Evolutionary conservation across 2,888 invertebrate species (phyloP).

Genomic region (Prosopocoilus inquinatus): DNA sequence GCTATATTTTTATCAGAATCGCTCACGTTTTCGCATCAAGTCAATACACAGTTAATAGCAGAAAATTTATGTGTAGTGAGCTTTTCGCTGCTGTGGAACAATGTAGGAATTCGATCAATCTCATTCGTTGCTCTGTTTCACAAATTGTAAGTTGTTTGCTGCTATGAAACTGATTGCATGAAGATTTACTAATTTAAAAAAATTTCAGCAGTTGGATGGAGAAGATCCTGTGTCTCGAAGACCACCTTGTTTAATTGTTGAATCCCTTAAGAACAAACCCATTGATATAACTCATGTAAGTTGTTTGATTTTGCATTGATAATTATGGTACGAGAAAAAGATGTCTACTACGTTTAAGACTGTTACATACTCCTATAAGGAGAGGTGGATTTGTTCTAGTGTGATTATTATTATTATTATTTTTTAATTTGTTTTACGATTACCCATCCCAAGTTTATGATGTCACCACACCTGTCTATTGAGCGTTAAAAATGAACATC

Average conservation of each 20-base stretch:
- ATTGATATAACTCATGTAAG: slow-evolving; percentile 41
- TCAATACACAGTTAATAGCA: slow-evolving; percentile 51
- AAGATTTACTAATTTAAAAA: background rate
- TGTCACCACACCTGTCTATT: too few relatives aligned
- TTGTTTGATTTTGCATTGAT: slow-evolving; percentile 4
- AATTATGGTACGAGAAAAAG: too few relatives aligned
- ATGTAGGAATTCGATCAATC: slow-evolving; percentile 59
- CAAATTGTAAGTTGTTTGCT: slow-evolving; percentile 55
- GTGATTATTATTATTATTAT: too few relatives aligned
- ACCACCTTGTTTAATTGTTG: slow-evolving; percentile 55
- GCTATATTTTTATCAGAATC: slow-evolving; percentile 67
- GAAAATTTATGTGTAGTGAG: slow-evolving; percentile 54
- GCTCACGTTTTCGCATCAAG: slow-evolving; percentile 60
- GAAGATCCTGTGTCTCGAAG: slow-evolving; percentile 53
- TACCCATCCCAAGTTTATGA: too few relatives aligned
- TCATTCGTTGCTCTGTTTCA: slow-evolving; percentile 58
- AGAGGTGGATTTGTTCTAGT: too few relatives aligned
- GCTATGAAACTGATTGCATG: background rate
- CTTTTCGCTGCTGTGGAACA: slow-evolving; percentile 52
- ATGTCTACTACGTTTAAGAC: too few relatives aligned
- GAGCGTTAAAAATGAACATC: too few relatives aligned
- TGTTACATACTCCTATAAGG: too few relatives aligned
- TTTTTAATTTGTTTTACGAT: too few relatives aligned
- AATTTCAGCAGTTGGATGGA: slow-evolving; percentile 52
- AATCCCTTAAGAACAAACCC: slow-evolving; percentile 38